phyloP scores from a whole-genome alignment of 2,888 invertebrate genomes.

The Lochmaea crataegi region DNA sequence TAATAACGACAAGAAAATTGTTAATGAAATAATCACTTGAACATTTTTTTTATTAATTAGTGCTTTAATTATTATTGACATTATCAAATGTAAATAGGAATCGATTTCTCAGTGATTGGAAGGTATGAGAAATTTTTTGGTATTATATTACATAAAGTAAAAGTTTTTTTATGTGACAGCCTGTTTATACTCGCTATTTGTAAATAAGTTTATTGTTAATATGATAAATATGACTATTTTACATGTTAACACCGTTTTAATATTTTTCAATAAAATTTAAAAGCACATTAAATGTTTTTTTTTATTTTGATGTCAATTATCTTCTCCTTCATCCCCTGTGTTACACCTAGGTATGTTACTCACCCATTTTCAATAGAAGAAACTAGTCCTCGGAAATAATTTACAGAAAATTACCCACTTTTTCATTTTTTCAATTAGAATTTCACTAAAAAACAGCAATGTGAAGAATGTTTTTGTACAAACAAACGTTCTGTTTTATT shows the following conservation, averaged over 20 bases:
- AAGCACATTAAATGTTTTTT: neutral
- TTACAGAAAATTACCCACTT: too few species aligned
- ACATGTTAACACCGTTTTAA: neutral
- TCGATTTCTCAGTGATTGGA: neutral
- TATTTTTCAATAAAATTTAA: constrained; percentile 3
- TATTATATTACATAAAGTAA: neutral
- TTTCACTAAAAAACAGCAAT: too few species aligned
- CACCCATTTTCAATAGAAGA: too few species aligned
- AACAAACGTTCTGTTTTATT: too few species aligned
- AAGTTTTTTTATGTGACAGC: neutral
- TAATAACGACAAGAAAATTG: constrained; percentile 22
- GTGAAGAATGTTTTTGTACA: too few species aligned
- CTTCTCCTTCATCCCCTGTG: too few species aligned
- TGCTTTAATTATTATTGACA: neutral
- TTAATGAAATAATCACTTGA: constrained; percentile 26
- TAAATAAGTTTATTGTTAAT: neutral
- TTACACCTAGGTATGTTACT: too few species aligned
- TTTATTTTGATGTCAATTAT: neutral
- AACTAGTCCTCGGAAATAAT: too few species aligned
- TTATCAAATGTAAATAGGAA: neutral
- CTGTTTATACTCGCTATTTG: neutral
- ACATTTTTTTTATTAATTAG: neutral
- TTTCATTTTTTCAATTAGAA: too few species aligned
- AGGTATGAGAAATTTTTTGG: neutral
- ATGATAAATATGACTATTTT: neutral